Percentiles rank a stretch among this genome's conserved stretches.
Evolutionary conservation across 2,888 invertebrate species (phyloP).

Genomic region (Colletes collaris): DNA sequence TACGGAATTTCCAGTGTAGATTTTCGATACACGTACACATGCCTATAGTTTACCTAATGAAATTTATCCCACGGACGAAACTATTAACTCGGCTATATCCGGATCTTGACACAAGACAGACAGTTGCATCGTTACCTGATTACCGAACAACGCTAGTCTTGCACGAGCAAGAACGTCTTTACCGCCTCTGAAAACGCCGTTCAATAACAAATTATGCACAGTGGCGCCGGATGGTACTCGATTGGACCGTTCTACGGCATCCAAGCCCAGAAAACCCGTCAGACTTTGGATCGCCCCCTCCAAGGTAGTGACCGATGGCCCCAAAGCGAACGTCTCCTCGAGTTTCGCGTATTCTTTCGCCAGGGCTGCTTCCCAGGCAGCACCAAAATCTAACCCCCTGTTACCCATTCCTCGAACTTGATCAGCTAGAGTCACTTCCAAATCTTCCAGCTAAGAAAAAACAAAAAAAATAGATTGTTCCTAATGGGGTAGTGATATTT

Average conservation of each 20-base stretch:
- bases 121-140: constrained; percentile 96
- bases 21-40: constrained; percentile 6
- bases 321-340: constrained; percentile 95
- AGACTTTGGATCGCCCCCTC: constrained; percentile 94
- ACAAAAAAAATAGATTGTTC: too few species aligned
- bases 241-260: constrained; percentile 93
- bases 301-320: constrained; percentile 89
- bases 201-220: constrained; percentile 91
- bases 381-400: constrained; percentile 83
- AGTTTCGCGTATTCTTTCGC: constrained; percentile 86
- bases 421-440: constrained; percentile 93
- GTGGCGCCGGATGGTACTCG: constrained; percentile 92
- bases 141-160: constrained; percentile 90
- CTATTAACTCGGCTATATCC: constrained; percentile 93
- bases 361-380: constrained; percentile 88
- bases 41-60: not conserved
- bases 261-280: constrained; percentile 92
- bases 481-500: too few species aligned
- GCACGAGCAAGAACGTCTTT: constrained; percentile 94
- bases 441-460: constrained; percentile 90
- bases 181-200: constrained; percentile 96
- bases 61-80: constrained; percentile 91
- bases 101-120: constrained; percentile 94
- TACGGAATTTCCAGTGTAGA: constrained; percentile 27
- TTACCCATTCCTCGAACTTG: constrained; percentile 89